Percentiles rank a stretch among this genome's conserved stretches.
Conservation (phyloP, 1,140 invertebrate species). For the Plodia interpunctella region DNA sequence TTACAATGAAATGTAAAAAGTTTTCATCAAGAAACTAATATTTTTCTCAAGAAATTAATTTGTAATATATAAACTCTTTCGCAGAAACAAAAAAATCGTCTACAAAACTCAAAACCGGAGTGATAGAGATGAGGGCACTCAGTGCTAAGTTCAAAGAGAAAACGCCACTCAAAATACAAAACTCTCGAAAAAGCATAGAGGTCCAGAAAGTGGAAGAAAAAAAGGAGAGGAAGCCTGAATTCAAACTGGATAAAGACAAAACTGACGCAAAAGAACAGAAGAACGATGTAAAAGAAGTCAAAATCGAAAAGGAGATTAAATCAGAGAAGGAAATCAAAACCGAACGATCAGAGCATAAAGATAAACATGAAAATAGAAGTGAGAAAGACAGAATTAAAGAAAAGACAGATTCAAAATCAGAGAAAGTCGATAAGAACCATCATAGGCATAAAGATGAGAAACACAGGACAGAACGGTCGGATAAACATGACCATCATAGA, state of each 20-base stretch:
- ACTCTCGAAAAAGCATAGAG: constrained; percentile 49
- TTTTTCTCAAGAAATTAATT: not conserved
- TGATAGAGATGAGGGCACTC: constrained; percentile 73
- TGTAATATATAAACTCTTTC: constrained; percentile 18
- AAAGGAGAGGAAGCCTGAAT: constrained; percentile 28
- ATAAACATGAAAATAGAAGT: constrained; percentile 23
- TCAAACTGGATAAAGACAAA: constrained; percentile 25
- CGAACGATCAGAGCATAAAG: constrained; percentile 12
- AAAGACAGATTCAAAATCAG: constrained; percentile 8
- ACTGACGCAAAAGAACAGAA: constrained; percentile 23
- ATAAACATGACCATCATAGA: constrained; percentile 49
- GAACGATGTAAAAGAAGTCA: constrained; percentile 16
- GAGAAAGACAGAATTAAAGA: constrained; percentile 16
- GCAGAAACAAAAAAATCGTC: constrained; percentile 55
- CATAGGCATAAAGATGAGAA: constrained; percentile 24
- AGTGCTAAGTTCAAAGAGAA: constrained; percentile 65
- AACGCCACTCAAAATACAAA: constrained; percentile 44
- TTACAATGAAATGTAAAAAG: too few species aligned
- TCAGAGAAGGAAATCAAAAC: constrained; percentile 16
- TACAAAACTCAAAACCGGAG: constrained; percentile 64
- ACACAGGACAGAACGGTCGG: constrained; percentile 21
- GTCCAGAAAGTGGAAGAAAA: constrained; percentile 46
- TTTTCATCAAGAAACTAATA: too few species aligned
- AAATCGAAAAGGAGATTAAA: constrained; percentile 26
- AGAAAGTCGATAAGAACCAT: constrained; percentile 29